Percentiles rank a stretch among this genome's conserved stretches.
These are phyloP conservation scores for Apamea monoglypha DNA, from an alignment of 2,888 invertebrate species.

Conservation along the genomic window DNA sequence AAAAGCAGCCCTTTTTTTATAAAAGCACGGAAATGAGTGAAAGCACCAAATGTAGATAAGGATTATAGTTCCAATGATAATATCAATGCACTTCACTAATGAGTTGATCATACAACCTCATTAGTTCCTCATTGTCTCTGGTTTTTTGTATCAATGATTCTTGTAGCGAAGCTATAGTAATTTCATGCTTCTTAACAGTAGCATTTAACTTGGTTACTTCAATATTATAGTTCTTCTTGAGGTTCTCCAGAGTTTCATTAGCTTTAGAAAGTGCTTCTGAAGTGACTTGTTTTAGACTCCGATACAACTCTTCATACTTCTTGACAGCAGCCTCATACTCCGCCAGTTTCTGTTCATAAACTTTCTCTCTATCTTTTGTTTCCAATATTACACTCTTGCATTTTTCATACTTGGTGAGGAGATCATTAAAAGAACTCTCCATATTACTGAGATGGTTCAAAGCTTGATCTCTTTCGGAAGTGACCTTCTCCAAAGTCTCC, in stretches of 20 bases:
- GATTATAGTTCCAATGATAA: constrained; percentile 31
- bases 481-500: constrained; percentile 86
- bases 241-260: constrained; percentile 94
- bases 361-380: constrained; percentile 91
- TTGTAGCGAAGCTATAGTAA: constrained; percentile 95
- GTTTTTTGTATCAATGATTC: constrained; percentile 96
- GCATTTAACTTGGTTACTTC: constrained; percentile 96
- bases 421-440: constrained; percentile 92
- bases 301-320: constrained; percentile 95
- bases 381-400: constrained; percentile 90
- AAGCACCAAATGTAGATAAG: constrained; percentile 61
- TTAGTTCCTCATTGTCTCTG: constrained; percentile 96
- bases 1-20: constrained; percentile 41
- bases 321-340: constrained; percentile 93
- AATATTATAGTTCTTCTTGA: constrained; percentile 93
- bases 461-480: constrained; percentile 90
- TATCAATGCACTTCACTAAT: constrained; percentile 90
- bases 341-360: constrained; percentile 91
- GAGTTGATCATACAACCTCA: constrained; percentile 97
- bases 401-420: constrained; percentile 91
- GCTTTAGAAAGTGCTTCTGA: constrained; percentile 93
- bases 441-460: constrained; percentile 90
- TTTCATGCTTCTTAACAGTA: constrained; percentile 96
- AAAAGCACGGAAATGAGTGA: constrained; percentile 40
- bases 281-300: constrained; percentile 95